A percentile compares a stretch with the other conserved stretches of the same genome.
These are phyloP conservation scores for Parelbella ahira DNA, from an alignment of 2,888 invertebrate genomes.

Conservation along the genomic window DNA sequence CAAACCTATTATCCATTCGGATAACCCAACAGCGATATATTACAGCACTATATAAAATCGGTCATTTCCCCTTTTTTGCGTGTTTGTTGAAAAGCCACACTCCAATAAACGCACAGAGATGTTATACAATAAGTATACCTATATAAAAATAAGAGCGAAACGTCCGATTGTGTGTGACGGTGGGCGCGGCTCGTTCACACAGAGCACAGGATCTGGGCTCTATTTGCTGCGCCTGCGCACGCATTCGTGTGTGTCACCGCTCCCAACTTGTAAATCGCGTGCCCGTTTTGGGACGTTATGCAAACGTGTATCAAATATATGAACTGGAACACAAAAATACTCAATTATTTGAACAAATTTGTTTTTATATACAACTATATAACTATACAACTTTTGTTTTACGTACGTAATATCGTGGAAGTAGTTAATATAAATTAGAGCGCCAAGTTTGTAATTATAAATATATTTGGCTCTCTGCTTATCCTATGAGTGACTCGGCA, in stretches of 20 bases:
- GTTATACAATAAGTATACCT: slow-evolving; percentile 14
- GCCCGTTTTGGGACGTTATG: slow-evolving; percentile 3
- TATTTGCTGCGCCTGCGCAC: slow-evolving; percentile 63
- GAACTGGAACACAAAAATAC: neutral
- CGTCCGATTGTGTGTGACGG: slow-evolving; percentile 30
- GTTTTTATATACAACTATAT: too few species aligned
- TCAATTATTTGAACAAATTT: too few species aligned
- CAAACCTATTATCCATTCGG: too few species aligned
- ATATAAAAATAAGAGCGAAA: slow-evolving; percentile 16
- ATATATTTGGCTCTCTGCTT: too few species aligned
- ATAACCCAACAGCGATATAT: neutral
- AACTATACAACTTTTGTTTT: too few species aligned
- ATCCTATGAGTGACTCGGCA: too few species aligned
- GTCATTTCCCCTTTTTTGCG: slow-evolving; percentile 9
- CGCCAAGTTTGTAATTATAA: too few species aligned
- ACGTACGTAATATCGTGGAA: too few species aligned
- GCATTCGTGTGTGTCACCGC: slow-evolving; percentile 60
- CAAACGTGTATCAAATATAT: slow-evolving; percentile 3
- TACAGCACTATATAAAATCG: neutral
- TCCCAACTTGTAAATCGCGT: slow-evolving; percentile 37
- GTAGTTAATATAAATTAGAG: too few species aligned
- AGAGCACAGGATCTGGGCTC: slow-evolving; percentile 76
- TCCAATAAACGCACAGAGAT: slow-evolving; percentile 13
- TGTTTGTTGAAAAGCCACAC: slow-evolving; percentile 7
- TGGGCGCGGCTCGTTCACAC: slow-evolving; percentile 60